Base-by-base conservation (phyloP, 2,888 invertebrate genomes). In the Gryllus longicercus region DNA sequence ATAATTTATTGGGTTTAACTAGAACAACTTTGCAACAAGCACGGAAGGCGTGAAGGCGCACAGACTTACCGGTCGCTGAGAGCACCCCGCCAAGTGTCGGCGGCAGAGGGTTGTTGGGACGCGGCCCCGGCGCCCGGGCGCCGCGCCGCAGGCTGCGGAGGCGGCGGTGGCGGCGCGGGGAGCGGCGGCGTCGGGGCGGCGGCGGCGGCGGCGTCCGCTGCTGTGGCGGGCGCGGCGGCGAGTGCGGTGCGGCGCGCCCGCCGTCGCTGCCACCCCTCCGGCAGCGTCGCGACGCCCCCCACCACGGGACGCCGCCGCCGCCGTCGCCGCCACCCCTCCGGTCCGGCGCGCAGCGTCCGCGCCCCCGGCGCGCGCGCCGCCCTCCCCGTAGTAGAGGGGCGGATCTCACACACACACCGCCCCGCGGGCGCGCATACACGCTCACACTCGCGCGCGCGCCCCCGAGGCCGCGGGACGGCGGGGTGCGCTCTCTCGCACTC, bases 131-230 rank as follows among this genome's bases (percentile, higher is more conserved):
- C 78, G 16, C 38, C 78, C 78, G 51, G 21, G 21, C 77, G 11
- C 80, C 11, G 49, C 14, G 25, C 38, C 77, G 23, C 8, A 49
- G 23, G 76, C 21, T n/a, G 76, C 76, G 16, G 49, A 11, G 77
- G 77, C n/a, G 38, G 77, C 2, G 77, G 78, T 51, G 80, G 75
- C 77, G 77, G 79, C 50, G 86, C 16, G 50, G 78, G 50, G 23
- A 50, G 78, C 78, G 78, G 23, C 51, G 25, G 63, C 63, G 38
- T 8, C 38, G 77, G 49, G 77, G 78, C 76, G 80, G 76, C 77
- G 77, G 79, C 50, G 86, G 18, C 78, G 78, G 50, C 50, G 78
- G 78, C 78, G 78, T 51, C 51, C 49, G 63, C 63, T 63, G 63
- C 63, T 14, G 63, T n/a, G 63, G 63, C 63, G 63, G 63, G 63